Base-by-base conservation (phyloP, 2,888 invertebrate genomes). In the Autographa pulchrina region DNA sequence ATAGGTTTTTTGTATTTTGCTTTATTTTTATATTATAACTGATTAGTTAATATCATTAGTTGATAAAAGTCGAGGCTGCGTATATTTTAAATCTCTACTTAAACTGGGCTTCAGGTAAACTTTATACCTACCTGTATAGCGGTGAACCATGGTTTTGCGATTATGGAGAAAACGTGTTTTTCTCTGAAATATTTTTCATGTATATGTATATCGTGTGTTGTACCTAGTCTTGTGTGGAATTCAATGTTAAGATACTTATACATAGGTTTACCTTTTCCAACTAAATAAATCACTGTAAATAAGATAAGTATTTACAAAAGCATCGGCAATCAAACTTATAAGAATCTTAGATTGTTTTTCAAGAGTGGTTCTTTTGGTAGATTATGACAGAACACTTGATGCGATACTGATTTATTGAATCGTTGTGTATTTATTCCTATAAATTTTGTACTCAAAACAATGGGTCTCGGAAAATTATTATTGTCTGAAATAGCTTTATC, bases 171-270 rank as follows among this genome's bases (percentile, higher is more conserved):
- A 48, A 5, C 14, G 0, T 11, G 11, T 8, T 38, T 38, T 48
- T 48, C n/a, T 16, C 48, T 48, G 43, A 16, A 43, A 48, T 48
- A 7, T 38, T 38, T 9, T 38, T 35, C 38, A n/a, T 25, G 9
- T 73, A 25, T 35, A 25, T 48, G 31, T 31, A n/a, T 70, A 64
- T 11, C 54, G 64, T 63, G 14, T 63, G 61, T 41, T 65, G 43
- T 66, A 66, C 25, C 7, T 43, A 62, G 65, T 80, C 77, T 25
- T 77, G 67, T 65, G 77, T 71, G 59, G 65, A 41, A 38, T 65
- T 38, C 68, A 41, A 61, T 78, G 38, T 70, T 75, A 64, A 52
- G 31, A 43, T 43, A 43, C 2, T 52, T 62, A 64, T 31, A 56
- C 74, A 48, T 31, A 32, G 65, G 60, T 65, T 38, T 14, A 75